A percentile compares a stretch with the other conserved stretches of the same genome.
phyloP scores from a whole-genome alignment of 1,140 invertebrate genomes.

The Arctopsyche grandis region DNA sequence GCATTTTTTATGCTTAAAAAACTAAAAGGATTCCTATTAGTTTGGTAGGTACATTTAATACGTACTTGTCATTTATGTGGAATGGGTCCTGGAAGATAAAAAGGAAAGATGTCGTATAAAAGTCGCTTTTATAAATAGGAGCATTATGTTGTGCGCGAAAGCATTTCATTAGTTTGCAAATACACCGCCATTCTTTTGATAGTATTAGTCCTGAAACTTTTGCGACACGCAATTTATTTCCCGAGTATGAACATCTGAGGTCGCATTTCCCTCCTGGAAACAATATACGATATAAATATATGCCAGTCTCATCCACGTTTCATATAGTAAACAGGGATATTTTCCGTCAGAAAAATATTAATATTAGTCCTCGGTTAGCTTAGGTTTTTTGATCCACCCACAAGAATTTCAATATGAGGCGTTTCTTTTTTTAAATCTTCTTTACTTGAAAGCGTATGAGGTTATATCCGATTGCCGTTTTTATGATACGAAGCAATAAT shows the following conservation, averaged over 20 bases:
- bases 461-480: no score
- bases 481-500: no score
- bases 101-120: background rate
- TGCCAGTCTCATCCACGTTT: background rate
- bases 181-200: slow-evolving; percentile 10
- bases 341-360: background rate
- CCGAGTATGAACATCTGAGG: background rate
- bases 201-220: slow-evolving; percentile 5
- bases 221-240: slow-evolving; percentile 13
- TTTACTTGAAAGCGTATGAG: no score
- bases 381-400: background rate
- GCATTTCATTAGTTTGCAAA: slow-evolving; percentile 17
- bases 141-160: background rate
- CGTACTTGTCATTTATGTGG: no score
- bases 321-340: background rate
- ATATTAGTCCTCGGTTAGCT: background rate
- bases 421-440: background rate
- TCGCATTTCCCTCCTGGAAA: background rate
- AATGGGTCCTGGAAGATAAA: no score
- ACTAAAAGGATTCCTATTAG: no score
- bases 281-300: background rate
- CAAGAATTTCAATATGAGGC: slow-evolving; percentile 11
- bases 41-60: no score
- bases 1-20: no score
- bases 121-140: slow-evolving; percentile 15